phyloP scores from a whole-genome alignment of 1,140 invertebrate species.

The Plectrocnemia conspersa region DNA sequence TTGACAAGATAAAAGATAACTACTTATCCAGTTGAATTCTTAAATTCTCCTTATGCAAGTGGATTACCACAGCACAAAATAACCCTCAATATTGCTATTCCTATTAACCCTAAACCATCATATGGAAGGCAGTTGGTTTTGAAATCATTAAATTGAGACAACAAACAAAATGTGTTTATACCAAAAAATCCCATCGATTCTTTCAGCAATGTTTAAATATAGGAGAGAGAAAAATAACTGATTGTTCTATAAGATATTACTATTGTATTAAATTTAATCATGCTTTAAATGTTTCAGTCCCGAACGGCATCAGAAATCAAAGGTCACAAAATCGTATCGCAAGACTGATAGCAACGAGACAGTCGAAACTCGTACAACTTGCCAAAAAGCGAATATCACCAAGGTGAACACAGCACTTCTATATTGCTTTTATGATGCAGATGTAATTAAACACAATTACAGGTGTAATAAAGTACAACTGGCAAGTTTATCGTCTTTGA shows the following conservation, averaged over 20 bases:
- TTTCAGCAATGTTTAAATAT: background rate
- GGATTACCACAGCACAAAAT: too few relatives aligned
- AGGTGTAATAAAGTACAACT: constrained; percentile 5
- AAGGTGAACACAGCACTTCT: constrained; percentile 11
- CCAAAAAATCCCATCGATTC: too few relatives aligned
- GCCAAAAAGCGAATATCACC: constrained; percentile 22
- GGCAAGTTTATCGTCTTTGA: background rate
- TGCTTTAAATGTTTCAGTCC: constrained; percentile 32
- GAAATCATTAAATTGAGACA: too few relatives aligned
- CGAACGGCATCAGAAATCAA: constrained; percentile 41
- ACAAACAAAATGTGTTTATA: too few relatives aligned
- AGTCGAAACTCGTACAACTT: constrained; percentile 41
- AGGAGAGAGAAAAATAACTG: constrained; percentile 13
- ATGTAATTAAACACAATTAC: background rate
- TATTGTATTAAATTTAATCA: too few relatives aligned
- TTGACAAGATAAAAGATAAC: too few relatives aligned
- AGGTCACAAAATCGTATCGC: constrained; percentile 44
- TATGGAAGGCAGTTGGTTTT: too few relatives aligned
- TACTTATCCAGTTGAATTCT: too few relatives aligned
- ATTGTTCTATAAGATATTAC: constrained; percentile 9
- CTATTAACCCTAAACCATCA: too few relatives aligned
- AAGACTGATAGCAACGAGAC: constrained; percentile 44
- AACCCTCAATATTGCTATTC: too few relatives aligned
- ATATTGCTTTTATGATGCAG: background rate
- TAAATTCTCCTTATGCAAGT: too few relatives aligned